Evolutionary conservation across 2,113 vertebrate species (phyloP), one percentile per base, ranked within the genome.

Genomic region (Lathamus discolor): DNA sequence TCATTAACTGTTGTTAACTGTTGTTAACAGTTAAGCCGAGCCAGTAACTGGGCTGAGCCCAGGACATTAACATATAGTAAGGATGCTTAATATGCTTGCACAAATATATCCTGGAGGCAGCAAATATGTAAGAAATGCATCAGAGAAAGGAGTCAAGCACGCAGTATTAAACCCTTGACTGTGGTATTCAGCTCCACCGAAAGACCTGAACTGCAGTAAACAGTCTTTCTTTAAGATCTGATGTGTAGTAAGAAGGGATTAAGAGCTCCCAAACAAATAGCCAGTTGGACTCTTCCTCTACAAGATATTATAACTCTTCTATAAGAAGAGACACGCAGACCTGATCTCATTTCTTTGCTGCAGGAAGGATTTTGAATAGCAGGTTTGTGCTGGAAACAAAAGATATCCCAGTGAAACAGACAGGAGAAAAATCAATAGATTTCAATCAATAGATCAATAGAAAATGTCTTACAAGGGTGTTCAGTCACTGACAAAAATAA

Each of bases 41-140:
- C 13, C 9, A 22, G 20, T 59, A n/a, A 59, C 20, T n/a, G 55
- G 55, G 55, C 57, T n/a, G 33, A 35, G 22, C 20, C 33, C 13
- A 35, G 22, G 33, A 59, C 33, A 59, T 59, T 35, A 59, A 24
- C 74, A 24, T 37, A 48, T 6, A 91, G 86, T n/a, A 73, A 69
- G 28, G 62, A 73, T 73, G 88, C 74, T 80, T 93, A 57, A 91
- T 95, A 91, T 87, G 37, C 77, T 96, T 79, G 67, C 70, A 73
- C 17, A 51, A 24, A 69, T 85, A n/a, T 33, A 7, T 91, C 83
- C 94, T 87, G 44, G 69, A 93, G 93, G 92, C 86, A 94, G 83
- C 76, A 94, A 83, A 93, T 24, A 23, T 3, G 23, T 51, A 44
- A 90, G 88, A 82, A 92, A 89, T 44, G 44, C 66, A 92, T 91